phyloP scores from a whole-genome alignment of 2,797 vertebrate genomes.

The Synanceia verrucosa region DNA sequence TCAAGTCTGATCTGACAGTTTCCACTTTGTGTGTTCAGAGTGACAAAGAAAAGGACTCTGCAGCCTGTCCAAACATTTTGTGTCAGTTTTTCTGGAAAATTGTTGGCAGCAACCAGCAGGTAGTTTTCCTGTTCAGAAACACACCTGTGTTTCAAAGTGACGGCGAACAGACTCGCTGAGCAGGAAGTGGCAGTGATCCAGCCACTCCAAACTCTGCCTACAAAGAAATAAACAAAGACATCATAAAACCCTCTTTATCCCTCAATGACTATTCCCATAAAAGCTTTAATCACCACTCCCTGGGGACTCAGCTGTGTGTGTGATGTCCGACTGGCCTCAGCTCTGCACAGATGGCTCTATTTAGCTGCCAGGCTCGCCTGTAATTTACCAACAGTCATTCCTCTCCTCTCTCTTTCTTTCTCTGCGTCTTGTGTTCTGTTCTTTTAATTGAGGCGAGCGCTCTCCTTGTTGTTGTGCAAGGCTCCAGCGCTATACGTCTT shows the following conservation, averaged over 20 bases:
- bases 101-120: conserved; percentile 25
- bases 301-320: conserved; percentile 59
- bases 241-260: conserved; percentile 82
- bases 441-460: conserved; percentile 58
- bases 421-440: conserved; percentile 45
- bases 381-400: conserved; percentile 78
- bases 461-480: conserved; percentile 10
- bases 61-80: conserved; percentile 40
- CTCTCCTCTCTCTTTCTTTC: conserved; percentile 31
- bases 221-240: conserved; percentile 85
- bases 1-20: conserved; percentile 60
- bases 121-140: conserved; percentile 43
- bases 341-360: conserved; percentile 81
- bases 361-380: conserved; percentile 77
- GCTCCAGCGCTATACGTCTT: conserved; percentile 15
- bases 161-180: conserved; percentile 58
- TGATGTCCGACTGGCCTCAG: conserved; percentile 77
- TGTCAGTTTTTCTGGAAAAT: conserved; percentile 11
- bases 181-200: conserved; percentile 78
- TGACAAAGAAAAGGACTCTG: conserved; percentile 10
- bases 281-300: conserved; percentile 80
- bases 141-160: conserved; percentile 72
- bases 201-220: conserved; percentile 75
- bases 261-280: conserved; percentile 82
- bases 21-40: conserved; percentile 3